A percentile compares a stretch with the other conserved stretches of the same genome.
Evolutionary conservation across 2,888 invertebrate species (phyloP).

Genomic region (Tinea semifulvella): DNA sequence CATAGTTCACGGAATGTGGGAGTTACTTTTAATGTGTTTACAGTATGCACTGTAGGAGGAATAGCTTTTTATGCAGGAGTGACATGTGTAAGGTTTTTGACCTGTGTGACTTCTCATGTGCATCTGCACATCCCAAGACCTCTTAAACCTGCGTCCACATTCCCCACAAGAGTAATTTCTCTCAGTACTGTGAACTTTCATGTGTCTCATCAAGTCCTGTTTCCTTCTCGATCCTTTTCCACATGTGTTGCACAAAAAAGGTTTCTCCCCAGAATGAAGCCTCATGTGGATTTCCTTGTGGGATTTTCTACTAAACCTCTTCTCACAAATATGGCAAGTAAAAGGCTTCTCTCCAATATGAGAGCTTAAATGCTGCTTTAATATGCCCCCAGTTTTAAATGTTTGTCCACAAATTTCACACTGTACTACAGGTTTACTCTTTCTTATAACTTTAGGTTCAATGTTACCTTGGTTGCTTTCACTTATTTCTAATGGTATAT

Average conservation of each 20-base stretch:
- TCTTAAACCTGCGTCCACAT: slow-evolving; percentile 28
- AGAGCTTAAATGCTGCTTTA: slow-evolving; percentile 34
- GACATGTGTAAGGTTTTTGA: slow-evolving; percentile 26
- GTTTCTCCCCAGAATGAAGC: slow-evolving; percentile 54
- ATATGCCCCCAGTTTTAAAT: slow-evolving; percentile 24
- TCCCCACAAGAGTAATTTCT: slow-evolving; percentile 27
- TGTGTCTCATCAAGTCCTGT: slow-evolving; percentile 29
- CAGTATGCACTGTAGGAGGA: slow-evolving; percentile 28
- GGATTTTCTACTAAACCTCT: slow-evolving; percentile 40
- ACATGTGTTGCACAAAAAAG: slow-evolving; percentile 57
- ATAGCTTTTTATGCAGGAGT: slow-evolving; percentile 26
- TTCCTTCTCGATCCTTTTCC: slow-evolving; percentile 32
- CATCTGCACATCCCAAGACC: slow-evolving; percentile 27
- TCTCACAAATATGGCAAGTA: slow-evolving; percentile 37
- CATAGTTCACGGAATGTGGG: background rate
- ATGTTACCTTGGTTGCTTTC: background rate
- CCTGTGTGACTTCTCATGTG: slow-evolving; percentile 32
- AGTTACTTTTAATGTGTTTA: slow-evolving; percentile 24
- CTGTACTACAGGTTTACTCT: slow-evolving; percentile 16
- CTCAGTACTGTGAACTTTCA: slow-evolving; percentile 30
- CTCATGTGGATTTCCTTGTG: slow-evolving; percentile 56
- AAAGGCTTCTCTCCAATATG: slow-evolving; percentile 38
- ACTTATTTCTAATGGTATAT: slow-evolving; percentile 3
- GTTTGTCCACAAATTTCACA: slow-evolving; percentile 28
- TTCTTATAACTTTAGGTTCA: background rate